Evolutionary conservation across 1,140 invertebrate genomes (phyloP).

Genomic region (Globodera rostochiensis): DNA sequence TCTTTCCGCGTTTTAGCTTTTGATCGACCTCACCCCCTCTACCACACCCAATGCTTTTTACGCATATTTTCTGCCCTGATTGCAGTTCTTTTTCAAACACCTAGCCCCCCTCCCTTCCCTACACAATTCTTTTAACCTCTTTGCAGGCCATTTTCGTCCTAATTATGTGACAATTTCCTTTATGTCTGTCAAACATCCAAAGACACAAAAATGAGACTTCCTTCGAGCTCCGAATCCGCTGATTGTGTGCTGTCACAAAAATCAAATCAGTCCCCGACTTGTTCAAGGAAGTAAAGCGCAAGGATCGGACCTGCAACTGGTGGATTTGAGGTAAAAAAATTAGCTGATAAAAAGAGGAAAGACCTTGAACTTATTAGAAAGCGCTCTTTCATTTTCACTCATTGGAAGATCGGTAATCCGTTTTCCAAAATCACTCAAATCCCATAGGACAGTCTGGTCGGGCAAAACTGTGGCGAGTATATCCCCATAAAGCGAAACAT

Average conservation of each 20-base stretch:
- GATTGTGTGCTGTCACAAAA: slow-evolving; percentile 40
- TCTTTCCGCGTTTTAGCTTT: too few species aligned
- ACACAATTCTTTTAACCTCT: slow-evolving; percentile 20
- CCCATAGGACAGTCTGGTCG: slow-evolving; percentile 29
- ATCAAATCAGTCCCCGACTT: slow-evolving; percentile 17
- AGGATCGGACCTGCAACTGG: slow-evolving; percentile 38
- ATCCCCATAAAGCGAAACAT: slow-evolving; percentile 31
- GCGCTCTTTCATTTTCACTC: slow-evolving; percentile 6
- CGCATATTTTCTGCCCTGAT: too few species aligned
- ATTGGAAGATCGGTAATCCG: slow-evolving; percentile 4
- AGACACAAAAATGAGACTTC: slow-evolving; percentile 33
- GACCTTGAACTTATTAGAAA: slow-evolving; percentile 25
- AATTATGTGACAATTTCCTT: slow-evolving; percentile 30
- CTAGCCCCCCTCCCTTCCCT: too few species aligned
- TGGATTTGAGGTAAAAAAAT: neutral
- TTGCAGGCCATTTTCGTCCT: slow-evolving; percentile 26
- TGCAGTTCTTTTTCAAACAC: too few species aligned
- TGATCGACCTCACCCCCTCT: too few species aligned
- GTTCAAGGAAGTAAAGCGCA: slow-evolving; percentile 31
- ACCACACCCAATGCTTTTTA: too few species aligned
- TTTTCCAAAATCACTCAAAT: slow-evolving; percentile 7
- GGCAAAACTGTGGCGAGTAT: slow-evolving; percentile 24
- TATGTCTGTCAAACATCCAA: slow-evolving; percentile 28
- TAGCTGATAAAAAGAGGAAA: neutral
- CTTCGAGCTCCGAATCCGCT: slow-evolving; percentile 34